Conservation (phyloP, 2,113 vertebrate genomes). For the Perca schrenkii region DNA sequence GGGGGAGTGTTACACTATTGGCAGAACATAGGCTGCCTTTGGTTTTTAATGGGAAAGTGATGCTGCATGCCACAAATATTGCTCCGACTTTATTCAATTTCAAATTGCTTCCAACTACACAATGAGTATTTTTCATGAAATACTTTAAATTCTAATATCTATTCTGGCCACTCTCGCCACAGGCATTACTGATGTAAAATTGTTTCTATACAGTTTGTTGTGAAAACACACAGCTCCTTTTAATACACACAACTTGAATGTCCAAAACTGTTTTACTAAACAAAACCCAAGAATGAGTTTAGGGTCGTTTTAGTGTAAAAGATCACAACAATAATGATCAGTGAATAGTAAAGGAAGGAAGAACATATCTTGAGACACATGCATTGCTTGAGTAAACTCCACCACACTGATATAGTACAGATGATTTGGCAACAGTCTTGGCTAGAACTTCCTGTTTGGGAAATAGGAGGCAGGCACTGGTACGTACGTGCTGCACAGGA, state of each 20-base stretch:
- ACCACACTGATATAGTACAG: constrained; percentile 50
- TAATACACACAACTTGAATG: background rate
- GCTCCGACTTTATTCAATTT: background rate
- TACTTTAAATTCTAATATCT: constrained; percentile 17
- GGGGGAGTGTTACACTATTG: background rate
- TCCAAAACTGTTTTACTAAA: background rate
- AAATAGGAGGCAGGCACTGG: constrained; percentile 59
- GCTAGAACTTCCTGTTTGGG: constrained; percentile 76
- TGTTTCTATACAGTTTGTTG: constrained; percentile 15
- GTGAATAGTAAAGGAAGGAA: background rate
- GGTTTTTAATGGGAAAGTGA: background rate
- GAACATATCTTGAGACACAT: constrained; percentile 38
- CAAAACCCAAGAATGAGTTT: background rate
- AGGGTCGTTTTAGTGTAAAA: background rate
- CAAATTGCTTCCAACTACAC: background rate
- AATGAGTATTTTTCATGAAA: background rate
- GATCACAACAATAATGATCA: background rate
- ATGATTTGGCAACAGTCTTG: constrained; percentile 73
- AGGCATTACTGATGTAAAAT: background rate
- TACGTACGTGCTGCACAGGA: constrained; percentile 71
- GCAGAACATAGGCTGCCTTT: background rate
- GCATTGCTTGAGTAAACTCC: constrained; percentile 41
- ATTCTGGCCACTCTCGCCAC: background rate
- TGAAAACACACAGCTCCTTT: constrained; percentile 1
- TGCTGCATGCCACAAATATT: background rate